Evolutionary conservation across 2,888 invertebrate genomes (phyloP).

Genomic region (Xanthia togata): DNA sequence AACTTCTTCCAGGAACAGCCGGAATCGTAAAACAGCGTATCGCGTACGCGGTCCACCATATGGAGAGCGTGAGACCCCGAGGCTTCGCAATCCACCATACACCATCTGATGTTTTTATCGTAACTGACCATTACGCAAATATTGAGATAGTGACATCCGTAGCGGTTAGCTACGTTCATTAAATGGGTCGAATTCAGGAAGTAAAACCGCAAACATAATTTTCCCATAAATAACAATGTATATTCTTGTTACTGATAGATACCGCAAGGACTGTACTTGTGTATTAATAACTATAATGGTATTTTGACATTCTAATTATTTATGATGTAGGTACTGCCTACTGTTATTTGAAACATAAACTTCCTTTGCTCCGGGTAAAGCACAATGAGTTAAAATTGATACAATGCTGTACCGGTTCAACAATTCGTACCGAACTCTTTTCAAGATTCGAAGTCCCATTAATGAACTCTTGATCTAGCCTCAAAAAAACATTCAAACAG

Average conservation of each 20-base stretch:
- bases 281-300: constrained; percentile 11
- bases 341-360: constrained; percentile 24
- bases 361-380: constrained; percentile 26
- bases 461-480: constrained; percentile 24
- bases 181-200: constrained; percentile 85
- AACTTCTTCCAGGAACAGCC: constrained; percentile 75
- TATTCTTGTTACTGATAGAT: constrained; percentile 54
- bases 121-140: constrained; percentile 72
- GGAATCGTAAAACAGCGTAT: constrained; percentile 71
- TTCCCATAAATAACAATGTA: constrained; percentile 71
- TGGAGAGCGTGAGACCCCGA: constrained; percentile 77
- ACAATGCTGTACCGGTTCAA: constrained; percentile 8
- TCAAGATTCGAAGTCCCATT: constrained; percentile 3
- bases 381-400: neutral
- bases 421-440: constrained; percentile 1
- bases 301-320: constrained; percentile 12
- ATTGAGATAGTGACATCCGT: constrained; percentile 85
- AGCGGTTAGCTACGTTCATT: constrained; percentile 74
- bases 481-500: constrained; percentile 22
- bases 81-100: constrained; percentile 65
- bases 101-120: constrained; percentile 82
- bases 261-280: constrained; percentile 32
- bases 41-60: constrained; percentile 73
- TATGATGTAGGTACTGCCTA: neutral
- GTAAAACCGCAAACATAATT: constrained; percentile 84